Percentiles rank a stretch among this genome's conserved stretches.
Conservation (phyloP, 2,797 vertebrate genomes). For the Leucoraja ocellata region DNA sequence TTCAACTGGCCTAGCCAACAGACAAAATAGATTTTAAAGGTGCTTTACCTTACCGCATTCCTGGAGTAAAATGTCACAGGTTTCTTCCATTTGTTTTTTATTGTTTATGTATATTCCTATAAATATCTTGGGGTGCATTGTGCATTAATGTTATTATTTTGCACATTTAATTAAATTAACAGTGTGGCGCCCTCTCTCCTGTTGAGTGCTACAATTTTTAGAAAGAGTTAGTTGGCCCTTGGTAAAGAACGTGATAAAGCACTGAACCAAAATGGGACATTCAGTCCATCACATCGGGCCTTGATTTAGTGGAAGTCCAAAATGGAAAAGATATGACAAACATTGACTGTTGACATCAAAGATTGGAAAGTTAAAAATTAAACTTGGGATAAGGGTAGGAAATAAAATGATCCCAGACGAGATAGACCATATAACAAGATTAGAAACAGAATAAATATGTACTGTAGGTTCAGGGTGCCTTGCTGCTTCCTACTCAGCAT, state of each 20-base stretch:
- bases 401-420: background rate
- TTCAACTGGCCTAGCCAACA: background rate
- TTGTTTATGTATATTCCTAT: background rate
- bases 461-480: no score
- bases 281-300: background rate
- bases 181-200: background rate
- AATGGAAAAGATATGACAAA: background rate
- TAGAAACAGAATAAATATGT: background rate
- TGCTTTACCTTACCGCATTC: background rate
- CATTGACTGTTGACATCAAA: background rate
- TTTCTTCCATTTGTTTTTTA: background rate
- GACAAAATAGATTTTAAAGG: background rate
- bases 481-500: no score
- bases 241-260: background rate
- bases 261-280: background rate
- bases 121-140: background rate
- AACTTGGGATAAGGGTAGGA: background rate
- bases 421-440: background rate
- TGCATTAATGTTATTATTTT: background rate
- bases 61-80: background rate
- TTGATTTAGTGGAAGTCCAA: background rate
- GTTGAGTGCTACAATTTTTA: background rate
- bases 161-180: background rate
- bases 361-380: background rate
- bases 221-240: background rate